A percentile compares a stretch with the other conserved stretches of the same genome.
phyloP scores from a whole-genome alignment of 2,113 vertebrate species.

The Marmota monax region DNA sequence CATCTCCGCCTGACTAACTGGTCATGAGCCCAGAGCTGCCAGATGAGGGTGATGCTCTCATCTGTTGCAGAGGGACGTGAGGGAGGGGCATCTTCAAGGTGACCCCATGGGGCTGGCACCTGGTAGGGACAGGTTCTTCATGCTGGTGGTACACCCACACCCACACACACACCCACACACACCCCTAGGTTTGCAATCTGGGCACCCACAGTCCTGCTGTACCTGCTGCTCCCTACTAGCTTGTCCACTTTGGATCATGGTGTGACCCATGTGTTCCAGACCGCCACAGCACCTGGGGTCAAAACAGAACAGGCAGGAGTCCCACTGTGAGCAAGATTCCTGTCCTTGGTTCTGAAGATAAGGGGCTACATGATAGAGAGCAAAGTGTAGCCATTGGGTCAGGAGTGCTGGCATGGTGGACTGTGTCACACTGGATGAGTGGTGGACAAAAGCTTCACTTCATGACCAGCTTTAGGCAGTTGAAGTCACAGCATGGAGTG shows the following conservation, averaged over 20 bases:
- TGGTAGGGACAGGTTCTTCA: neutral
- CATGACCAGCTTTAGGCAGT: neutral
- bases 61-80: slow-evolving; percentile 65
- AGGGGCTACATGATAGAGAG: neutral
- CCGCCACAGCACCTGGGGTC: neutral
- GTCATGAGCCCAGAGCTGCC: slow-evolving; percentile 81
- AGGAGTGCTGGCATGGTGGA: no score
- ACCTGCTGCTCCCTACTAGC: neutral
- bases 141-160: neutral
- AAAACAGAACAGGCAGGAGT: neutral
- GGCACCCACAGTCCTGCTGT: neutral
- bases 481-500: neutral
- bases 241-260: neutral
- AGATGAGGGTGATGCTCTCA: slow-evolving; percentile 69
- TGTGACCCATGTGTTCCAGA: neutral
- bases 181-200: neutral
- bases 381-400: neutral
- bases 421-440: neutral
- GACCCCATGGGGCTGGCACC: neutral
- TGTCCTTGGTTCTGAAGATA: neutral
- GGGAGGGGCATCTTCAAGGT: slow-evolving; percentile 73
- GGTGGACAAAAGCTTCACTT: neutral
- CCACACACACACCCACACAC: neutral
- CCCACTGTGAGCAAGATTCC: neutral
- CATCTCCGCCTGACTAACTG: slow-evolving; percentile 72